phyloP scores from a whole-genome alignment of 35 echinoderm and acorn worm genomes.

The Ophiothrix spiculata region DNA sequence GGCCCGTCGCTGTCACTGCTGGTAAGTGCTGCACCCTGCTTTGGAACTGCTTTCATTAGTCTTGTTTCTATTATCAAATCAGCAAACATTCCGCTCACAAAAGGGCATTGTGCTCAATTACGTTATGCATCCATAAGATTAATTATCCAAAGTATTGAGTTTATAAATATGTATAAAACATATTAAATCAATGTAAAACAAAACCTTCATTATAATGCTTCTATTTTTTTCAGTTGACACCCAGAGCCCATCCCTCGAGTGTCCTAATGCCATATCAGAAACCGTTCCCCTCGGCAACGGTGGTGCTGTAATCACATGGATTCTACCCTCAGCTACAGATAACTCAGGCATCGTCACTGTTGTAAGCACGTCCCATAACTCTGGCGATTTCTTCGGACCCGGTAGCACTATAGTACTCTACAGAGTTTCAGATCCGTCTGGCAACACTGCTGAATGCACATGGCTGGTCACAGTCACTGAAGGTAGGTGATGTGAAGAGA shows the following conservation, averaged over 20 bases:
- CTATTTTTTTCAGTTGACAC: conserved; percentile 21
- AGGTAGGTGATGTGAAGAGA: too few relatives aligned
- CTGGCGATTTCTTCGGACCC: conserved; percentile 50
- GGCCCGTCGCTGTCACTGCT: conserved; percentile 47
- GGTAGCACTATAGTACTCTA: conserved; percentile 29
- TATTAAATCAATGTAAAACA: too few relatives aligned
- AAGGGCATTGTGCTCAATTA: too few relatives aligned
- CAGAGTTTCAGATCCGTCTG: conserved; percentile 18
- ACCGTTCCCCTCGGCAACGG: conserved; percentile 6
- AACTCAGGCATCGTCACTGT: conserved; percentile 29
- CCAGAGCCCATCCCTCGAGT: conserved; percentile 21
- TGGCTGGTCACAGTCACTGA: conserved; percentile 42
- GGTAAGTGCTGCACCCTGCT: too few relatives aligned
- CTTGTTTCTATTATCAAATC: too few relatives aligned
- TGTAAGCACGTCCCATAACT: conserved; percentile 28
- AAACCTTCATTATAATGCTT: too few relatives aligned
- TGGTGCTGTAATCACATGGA: conserved; percentile 37
- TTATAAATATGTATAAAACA: too few relatives aligned
- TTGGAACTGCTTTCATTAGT: too few relatives aligned
- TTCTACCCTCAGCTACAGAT: conserved; percentile 49
- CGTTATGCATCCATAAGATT: too few relatives aligned
- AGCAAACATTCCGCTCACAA: too few relatives aligned
- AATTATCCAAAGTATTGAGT: too few relatives aligned
- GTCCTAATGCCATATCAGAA: conserved; percentile 12
- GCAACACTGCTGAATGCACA: conserved; percentile 14